Percentiles rank a stretch among this genome's conserved stretches.
These are phyloP conservation scores for Pseudomyrmex sp. DNA, from an alignment of 1,140 invertebrate species.

Conservation along the genomic window DNA sequence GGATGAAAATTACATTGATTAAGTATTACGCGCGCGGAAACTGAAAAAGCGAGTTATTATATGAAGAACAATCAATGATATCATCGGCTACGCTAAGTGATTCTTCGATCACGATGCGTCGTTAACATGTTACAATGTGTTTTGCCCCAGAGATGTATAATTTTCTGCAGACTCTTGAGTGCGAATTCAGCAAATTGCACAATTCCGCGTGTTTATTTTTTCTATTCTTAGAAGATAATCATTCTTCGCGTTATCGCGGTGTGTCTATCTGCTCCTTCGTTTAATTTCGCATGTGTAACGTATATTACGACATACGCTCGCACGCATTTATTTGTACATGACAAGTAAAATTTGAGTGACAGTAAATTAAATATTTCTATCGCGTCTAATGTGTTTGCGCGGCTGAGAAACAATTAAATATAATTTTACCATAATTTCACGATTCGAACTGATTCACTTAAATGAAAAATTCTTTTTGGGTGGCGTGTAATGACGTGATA, in stretches of 20 bases:
- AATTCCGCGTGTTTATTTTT: slow-evolving; percentile 24
- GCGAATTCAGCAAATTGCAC: slow-evolving; percentile 25
- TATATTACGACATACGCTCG: not conserved
- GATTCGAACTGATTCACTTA: not conserved
- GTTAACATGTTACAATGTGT: slow-evolving; percentile 25
- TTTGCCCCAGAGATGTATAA: slow-evolving; percentile 43
- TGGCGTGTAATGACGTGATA: not conserved
- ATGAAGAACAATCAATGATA: slow-evolving; percentile 28
- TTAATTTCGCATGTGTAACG: slow-evolving; percentile 38
- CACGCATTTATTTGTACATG: too few species aligned
- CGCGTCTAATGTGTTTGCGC: not conserved
- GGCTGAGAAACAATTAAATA: not conserved
- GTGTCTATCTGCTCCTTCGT: not conserved
- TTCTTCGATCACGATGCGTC: slow-evolving; percentile 23
- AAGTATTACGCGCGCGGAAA: not conserved
- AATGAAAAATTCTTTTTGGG: not conserved
- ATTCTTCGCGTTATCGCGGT: slow-evolving; percentile 4
- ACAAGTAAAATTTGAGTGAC: too few species aligned
- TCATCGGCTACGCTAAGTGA: slow-evolving; percentile 17
- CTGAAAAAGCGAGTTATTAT: slow-evolving; percentile 12
- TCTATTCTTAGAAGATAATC: slow-evolving; percentile 53
- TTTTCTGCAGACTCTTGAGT: slow-evolving; percentile 22
- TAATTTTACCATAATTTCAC: not conserved
- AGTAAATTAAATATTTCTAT: not conserved
- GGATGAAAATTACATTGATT: too few species aligned